Conservation (phyloP, 1,140 invertebrate genomes). For the Belonocnema kinseyi region DNA sequence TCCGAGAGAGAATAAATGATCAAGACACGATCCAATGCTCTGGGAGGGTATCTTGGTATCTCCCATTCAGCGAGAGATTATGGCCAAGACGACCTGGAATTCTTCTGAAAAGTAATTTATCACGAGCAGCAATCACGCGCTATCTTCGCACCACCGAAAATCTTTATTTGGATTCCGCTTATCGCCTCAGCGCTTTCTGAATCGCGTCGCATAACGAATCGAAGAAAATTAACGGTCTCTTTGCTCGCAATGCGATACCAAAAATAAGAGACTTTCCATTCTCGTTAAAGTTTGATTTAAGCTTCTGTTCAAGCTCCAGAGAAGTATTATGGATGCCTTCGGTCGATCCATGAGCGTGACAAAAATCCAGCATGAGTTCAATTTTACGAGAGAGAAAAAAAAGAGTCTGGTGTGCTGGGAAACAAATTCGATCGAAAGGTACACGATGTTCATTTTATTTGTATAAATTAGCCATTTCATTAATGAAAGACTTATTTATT, state of each 20-base stretch:
- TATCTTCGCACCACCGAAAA: slow-evolving; percentile 63
- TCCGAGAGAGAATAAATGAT: slow-evolving; percentile 12
- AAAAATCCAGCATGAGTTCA: background rate
- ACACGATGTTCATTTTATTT: background rate
- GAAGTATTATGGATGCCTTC: slow-evolving; percentile 14
- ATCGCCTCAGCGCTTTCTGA: slow-evolving; percentile 54
- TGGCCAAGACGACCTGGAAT: slow-evolving; percentile 58
- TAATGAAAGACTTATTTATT: no score
- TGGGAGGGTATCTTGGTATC: background rate
- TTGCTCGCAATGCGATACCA: slow-evolving; percentile 31
- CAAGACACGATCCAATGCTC: slow-evolving; percentile 17
- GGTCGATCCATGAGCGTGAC: background rate
- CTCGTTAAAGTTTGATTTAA: slow-evolving; percentile 57
- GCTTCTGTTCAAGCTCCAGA: background rate
- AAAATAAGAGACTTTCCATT: slow-evolving; percentile 52
- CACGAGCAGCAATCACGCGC: slow-evolving; percentile 58
- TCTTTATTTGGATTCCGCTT: slow-evolving; percentile 68
- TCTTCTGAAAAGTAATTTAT: slow-evolving; percentile 58
- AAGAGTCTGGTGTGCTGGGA: slow-evolving; percentile 27
- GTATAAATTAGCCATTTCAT: background rate
- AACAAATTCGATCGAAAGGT: slow-evolving; percentile 34
- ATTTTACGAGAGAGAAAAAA: background rate
- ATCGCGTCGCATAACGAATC: slow-evolving; percentile 55
- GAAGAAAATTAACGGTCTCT: slow-evolving; percentile 56
- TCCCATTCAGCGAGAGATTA: slow-evolving; percentile 42